phyloP scores from a whole-genome alignment of 1,140 invertebrate genomes.

The Ceratina calcarata region DNA sequence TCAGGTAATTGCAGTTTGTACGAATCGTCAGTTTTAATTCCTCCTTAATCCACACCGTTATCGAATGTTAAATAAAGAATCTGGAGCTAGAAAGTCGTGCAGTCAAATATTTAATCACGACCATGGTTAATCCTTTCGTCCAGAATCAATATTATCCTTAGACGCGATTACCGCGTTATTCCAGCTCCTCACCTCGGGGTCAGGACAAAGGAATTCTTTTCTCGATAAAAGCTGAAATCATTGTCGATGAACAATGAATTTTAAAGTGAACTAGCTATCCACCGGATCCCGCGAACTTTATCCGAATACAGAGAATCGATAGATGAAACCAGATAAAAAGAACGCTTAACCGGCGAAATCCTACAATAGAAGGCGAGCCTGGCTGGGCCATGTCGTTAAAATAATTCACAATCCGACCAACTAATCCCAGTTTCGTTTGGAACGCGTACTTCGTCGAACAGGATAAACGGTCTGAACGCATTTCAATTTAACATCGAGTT shows the following conservation, averaged over 20 bases:
- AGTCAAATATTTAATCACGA: constrained; percentile 29
- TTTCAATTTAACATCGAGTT: constrained; percentile 44
- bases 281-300: background rate
- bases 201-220: background rate
- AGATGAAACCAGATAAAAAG: background rate
- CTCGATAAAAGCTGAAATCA: too few species aligned
- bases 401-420: constrained; percentile 40
- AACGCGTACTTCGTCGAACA: background rate
- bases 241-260: background rate
- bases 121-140: background rate
- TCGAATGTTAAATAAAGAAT: constrained; percentile 32
- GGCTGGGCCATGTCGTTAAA: constrained; percentile 10
- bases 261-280: background rate
- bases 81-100: background rate
- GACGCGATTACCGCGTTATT: constrained; percentile 9
- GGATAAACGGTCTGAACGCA: constrained; percentile 32
- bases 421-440: constrained; percentile 39
- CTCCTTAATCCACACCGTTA: constrained; percentile 1
- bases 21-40: constrained; percentile 24
- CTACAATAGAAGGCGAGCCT: constrained; percentile 8
- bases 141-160: constrained; percentile 36
- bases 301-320: background rate
- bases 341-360: constrained; percentile 8
- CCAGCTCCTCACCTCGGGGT: background rate
- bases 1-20: constrained; percentile 26